phyloP scores from a whole-genome alignment of 2,113 vertebrate genomes.

The Stegostoma tigrinum region DNA sequence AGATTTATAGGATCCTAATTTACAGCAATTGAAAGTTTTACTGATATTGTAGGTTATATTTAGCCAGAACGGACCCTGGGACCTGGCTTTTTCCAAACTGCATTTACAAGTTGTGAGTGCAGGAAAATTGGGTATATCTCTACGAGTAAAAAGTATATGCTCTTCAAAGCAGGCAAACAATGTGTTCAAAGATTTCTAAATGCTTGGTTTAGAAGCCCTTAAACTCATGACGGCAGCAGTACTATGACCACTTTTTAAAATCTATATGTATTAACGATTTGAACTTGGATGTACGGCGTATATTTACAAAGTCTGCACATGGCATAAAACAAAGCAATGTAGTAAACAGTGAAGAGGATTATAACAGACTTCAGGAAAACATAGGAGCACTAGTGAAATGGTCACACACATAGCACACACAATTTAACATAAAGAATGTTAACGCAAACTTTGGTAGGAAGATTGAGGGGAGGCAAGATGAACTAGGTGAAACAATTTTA shows the following conservation, averaged over 20 bases:
- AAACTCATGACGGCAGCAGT: not conserved
- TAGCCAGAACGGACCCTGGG: not conserved
- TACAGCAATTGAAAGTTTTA: not conserved
- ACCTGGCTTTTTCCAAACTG: not conserved
- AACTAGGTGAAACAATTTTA: not conserved
- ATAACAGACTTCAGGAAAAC: not conserved
- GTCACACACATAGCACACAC: not conserved
- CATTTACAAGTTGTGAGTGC: not conserved
- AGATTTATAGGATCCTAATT: not conserved
- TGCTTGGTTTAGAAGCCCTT: not conserved
- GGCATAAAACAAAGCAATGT: not conserved
- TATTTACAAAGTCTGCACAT: not conserved
- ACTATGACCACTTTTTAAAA: not conserved
- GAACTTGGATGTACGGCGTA: not conserved
- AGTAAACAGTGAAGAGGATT: not conserved
- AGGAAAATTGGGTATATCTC: not conserved
- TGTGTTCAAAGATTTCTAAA: not conserved
- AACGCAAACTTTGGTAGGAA: not conserved
- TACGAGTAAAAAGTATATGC: not conserved
- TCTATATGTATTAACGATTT: not conserved
- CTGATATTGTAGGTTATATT: not conserved
- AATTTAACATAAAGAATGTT: not conserved
- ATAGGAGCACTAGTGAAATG: not conserved
- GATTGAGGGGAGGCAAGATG: not conserved
- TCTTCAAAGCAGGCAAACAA: not conserved